Evolutionary conservation across 2,888 invertebrate species (phyloP).

Genomic region (Molorchus minor): DNA sequence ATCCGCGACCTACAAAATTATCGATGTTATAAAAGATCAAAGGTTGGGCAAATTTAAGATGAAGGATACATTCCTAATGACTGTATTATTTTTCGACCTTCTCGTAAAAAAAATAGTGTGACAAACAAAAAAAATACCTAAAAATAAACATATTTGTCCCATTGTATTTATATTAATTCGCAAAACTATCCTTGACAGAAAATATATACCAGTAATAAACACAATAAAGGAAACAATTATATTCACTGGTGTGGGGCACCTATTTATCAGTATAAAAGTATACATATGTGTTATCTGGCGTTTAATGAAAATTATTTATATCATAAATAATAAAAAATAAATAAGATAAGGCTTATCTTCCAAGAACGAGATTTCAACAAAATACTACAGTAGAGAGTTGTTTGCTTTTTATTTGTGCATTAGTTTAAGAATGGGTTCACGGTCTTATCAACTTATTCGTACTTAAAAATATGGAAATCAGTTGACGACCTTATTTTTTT

Average conservation of each 20-base stretch:
- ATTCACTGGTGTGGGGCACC: neutral
- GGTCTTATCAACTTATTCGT: conserved; percentile 29
- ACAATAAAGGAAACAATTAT: neutral
- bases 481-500: conserved; percentile 37
- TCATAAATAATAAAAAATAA: conserved; percentile 23
- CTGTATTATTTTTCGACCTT: neutral
- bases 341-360: conserved; percentile 21
- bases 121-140: neutral
- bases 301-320: conserved; percentile 18
- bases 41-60: neutral
- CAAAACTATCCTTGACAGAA: conserved; percentile 7
- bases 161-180: conserved; percentile 17
- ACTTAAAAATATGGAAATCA: conserved; percentile 35
- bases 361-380: conserved; percentile 22
- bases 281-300: conserved; percentile 12
- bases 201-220: neutral
- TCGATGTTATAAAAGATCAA: neutral
- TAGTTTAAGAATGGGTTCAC: conserved; percentile 36
- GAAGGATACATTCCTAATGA: neutral
- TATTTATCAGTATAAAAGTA: neutral
- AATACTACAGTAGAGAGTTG: conserved; percentile 10
- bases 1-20: neutral
- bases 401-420: conserved; percentile 18
- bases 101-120: neutral
- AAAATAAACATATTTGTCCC: neutral